A percentile compares a stretch with the other conserved stretches of the same genome.
These are phyloP conservation scores for Drosophila multiciliata DNA, from an alignment of 2,888 invertebrate genomes.

Conservation along the genomic window DNA sequence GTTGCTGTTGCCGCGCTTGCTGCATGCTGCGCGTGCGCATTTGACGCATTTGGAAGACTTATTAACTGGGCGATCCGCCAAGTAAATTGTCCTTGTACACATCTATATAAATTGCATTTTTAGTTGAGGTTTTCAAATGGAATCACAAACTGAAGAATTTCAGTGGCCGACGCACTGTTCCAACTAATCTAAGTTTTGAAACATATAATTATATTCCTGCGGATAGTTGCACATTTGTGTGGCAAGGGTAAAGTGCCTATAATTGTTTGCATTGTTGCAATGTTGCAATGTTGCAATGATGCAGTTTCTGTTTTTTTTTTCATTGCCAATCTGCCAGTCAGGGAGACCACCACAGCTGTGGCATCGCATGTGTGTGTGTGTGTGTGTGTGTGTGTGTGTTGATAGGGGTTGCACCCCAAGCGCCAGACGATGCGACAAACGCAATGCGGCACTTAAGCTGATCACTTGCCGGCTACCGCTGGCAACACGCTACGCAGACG, in stretches of 20 bases:
- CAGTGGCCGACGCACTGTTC: not conserved
- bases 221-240: not conserved
- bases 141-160: not conserved
- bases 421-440: constrained; percentile 37
- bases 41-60: constrained; percentile 67
- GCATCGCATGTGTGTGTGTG: not conserved
- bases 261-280: constrained; percentile 22
- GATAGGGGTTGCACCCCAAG: constrained; percentile 59
- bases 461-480: constrained; percentile 66
- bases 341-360: constrained; percentile 52
- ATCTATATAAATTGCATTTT: not conserved
- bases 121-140: not conserved
- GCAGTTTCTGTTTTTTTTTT: constrained; percentile 9
- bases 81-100: constrained; percentile 14
- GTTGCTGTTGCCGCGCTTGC: constrained; percentile 9
- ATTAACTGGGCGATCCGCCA: constrained; percentile 66
- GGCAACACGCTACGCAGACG: constrained; percentile 67
- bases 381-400: constrained; percentile 1
- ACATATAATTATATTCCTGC: too few relatives aligned
- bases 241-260: not conserved
- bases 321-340: constrained; percentile 27
- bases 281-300: not conserved
- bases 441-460: constrained; percentile 76
- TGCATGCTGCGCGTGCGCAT: constrained; percentile 61
- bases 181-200: too few relatives aligned